Evolutionary conservation across 2,888 invertebrate species (phyloP).

Genomic region (Epistrophella euchroma): DNA sequence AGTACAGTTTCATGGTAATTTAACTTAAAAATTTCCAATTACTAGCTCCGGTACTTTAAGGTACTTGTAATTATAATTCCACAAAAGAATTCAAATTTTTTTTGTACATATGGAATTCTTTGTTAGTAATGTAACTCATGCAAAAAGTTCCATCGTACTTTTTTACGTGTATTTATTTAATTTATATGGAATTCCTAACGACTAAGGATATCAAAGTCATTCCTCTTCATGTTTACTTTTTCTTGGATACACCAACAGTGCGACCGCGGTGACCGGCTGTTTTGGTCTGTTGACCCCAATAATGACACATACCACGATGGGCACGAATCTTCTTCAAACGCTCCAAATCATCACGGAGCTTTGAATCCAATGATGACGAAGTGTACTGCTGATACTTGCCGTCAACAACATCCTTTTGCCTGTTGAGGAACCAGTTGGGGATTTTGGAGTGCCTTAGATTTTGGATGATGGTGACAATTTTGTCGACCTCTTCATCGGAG

Average conservation of each 20-base stretch:
- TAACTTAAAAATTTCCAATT: no score
- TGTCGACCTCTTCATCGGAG: conserved; percentile 98
- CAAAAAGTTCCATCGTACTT: no score
- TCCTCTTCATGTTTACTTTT: conserved; percentile 92
- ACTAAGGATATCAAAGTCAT: conserved; percentile 26
- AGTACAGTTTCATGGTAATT: no score
- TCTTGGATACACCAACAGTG: conserved; percentile 99
- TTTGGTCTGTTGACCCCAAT: conserved; percentile 99
- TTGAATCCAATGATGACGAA: conserved; percentile 97
- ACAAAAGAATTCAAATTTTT: no score
- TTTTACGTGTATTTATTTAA: no score
- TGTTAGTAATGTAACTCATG: no score
- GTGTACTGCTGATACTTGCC: conserved; percentile 98
- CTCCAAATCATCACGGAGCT: conserved; percentile 99
- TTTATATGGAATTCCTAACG: no score
- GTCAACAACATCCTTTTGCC: conserved; percentile 99
- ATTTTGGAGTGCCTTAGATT: conserved; percentile 99
- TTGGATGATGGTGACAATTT: conserved; percentile 98
- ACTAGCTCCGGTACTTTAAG: no score
- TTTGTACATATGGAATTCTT: no score
- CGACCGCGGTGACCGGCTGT: conserved; percentile 99
- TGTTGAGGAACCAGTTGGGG: conserved; percentile 99
- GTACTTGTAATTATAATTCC: no score
- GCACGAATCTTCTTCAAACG: conserved; percentile 99
- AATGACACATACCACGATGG: conserved; percentile 99